Evolutionary conservation across 2,888 invertebrate genomes (phyloP), one percentile per base, ranked within the genome.

Genomic region (Halocaridina rubra): DNA sequence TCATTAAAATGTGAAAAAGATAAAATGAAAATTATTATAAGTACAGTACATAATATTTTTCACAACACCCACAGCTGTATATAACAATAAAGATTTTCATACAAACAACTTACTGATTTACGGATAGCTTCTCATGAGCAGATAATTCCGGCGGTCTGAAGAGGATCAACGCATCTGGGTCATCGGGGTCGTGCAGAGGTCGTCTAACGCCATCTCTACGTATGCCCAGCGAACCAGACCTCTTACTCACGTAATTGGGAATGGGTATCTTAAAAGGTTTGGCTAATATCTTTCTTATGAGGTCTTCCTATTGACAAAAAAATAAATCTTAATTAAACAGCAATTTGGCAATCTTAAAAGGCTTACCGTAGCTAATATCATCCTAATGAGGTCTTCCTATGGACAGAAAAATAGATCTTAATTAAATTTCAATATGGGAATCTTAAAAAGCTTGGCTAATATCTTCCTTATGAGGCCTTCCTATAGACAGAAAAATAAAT

Each of bases 191-290:
- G 90, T 97, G 96, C 10, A 99, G 91, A 0, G 98, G 93, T 88
- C 95, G 93, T 88, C 93, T 91, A 13, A 92, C 92, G 2, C 91
- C 94, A 91, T 89, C 93, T 91, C 93, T 93, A 89, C 92, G 92
- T 89, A 98, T 93, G 0, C 98, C 99, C 79, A 99, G 92, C 88
- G 95, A 94, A 90, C 96, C 94, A 82, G 94, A 93, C 8, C 94
- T 94, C 27, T 93, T 92, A 16, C 94, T 94, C 39, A 94, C 93
- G 91, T 98, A 98, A 90, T 97, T 96, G 0, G 96, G 94, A 84
- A 98, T 95, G 0, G 98, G 98, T 30, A 98, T 95, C 92, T 96
- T 96, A 90, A 98, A 99, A 0, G 98, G 97, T 90, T 94, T 95
- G 2, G 91, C 90, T 7, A 98, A 91, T 88, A 97, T 94, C 89